These are phyloP conservation scores for Chrysomela aeneicollis DNA, from an alignment of 2,888 invertebrate species.

Conservation along the genomic window DNA sequence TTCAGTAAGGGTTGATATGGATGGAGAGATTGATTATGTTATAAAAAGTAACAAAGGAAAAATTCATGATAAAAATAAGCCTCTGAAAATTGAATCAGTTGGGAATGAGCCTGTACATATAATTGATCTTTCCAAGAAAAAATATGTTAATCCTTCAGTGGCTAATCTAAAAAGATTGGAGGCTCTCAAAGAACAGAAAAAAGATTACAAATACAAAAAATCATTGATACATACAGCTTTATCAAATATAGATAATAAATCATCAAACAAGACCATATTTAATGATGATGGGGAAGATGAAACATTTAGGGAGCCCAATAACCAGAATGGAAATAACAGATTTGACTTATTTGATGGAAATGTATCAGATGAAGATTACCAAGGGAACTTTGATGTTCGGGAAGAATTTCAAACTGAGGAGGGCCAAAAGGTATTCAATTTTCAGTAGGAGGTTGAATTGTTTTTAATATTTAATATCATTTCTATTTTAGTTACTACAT, in stretches of 20 bases:
- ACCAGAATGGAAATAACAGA: slow-evolving; percentile 11
- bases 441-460: background rate
- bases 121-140: slow-evolving; percentile 40
- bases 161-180: slow-evolving; percentile 73
- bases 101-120: slow-evolving; percentile 48
- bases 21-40: slow-evolving; percentile 31
- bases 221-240: slow-evolving; percentile 71
- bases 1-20: background rate
- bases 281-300: slow-evolving; percentile 60
- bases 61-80: slow-evolving; percentile 34
- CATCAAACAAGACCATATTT: slow-evolving; percentile 72
- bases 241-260: slow-evolving; percentile 64
- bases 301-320: background rate
- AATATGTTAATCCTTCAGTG: slow-evolving; percentile 47
- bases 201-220: slow-evolving; percentile 71
- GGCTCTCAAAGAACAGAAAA: slow-evolving; percentile 71
- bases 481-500: slow-evolving; percentile 67
- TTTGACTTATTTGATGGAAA: slow-evolving; percentile 58
- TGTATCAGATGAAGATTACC: slow-evolving; percentile 51
- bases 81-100: slow-evolving; percentile 51
- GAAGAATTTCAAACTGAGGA: slow-evolving; percentile 72
- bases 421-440: slow-evolving; percentile 66
- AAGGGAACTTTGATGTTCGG: slow-evolving; percentile 69
- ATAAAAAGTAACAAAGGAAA: slow-evolving; percentile 52
- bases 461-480: too few relatives aligned